Conservation (phyloP, 2,888 invertebrate genomes). For the Alloscopus bannaensis region DNA sequence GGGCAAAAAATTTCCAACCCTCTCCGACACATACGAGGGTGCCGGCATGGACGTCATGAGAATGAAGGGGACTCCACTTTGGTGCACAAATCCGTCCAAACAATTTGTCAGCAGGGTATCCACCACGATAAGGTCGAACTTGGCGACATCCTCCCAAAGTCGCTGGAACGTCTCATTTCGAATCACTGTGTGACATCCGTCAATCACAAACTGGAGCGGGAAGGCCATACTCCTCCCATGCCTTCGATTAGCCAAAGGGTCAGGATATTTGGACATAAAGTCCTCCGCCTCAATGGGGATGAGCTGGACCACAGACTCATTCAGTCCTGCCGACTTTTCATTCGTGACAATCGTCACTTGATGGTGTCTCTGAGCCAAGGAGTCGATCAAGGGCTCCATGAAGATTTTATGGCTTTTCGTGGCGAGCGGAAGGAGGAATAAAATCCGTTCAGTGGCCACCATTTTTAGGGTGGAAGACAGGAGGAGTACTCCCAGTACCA, state of each 20-base stretch:
- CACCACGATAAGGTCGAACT: slow-evolving; percentile 43
- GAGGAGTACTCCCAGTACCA: neutral
- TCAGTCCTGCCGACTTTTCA: slow-evolving; percentile 75
- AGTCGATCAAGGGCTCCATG: slow-evolving; percentile 74
- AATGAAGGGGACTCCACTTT: slow-evolving; percentile 46
- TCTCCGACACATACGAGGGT: slow-evolving; percentile 32
- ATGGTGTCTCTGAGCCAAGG: slow-evolving; percentile 73
- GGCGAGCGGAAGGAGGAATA: slow-evolving; percentile 43
- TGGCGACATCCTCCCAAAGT: neutral
- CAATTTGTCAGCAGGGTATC: slow-evolving; percentile 37
- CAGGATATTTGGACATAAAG: slow-evolving; percentile 35
- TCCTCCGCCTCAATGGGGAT: slow-evolving; percentile 45
- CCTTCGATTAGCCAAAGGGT: slow-evolving; percentile 46
- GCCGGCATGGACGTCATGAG: slow-evolving; percentile 43
- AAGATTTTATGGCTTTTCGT: slow-evolving; percentile 75
- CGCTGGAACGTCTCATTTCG: slow-evolving; percentile 44
- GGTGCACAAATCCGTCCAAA: slow-evolving; percentile 48
- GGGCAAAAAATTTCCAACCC: slow-evolving; percentile 36
- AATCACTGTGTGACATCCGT: slow-evolving; percentile 52
- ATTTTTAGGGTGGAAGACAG: neutral
- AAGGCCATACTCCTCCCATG: slow-evolving; percentile 22
- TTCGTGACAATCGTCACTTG: slow-evolving; percentile 73
- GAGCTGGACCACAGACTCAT: slow-evolving; percentile 67
- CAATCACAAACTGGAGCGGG: slow-evolving; percentile 10
- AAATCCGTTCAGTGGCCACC: slow-evolving; percentile 26